Percentiles rank a stretch among this genome's conserved stretches.
Evolutionary conservation across 2,797 vertebrate genomes (phyloP).

Genomic region (Lacerta bilineata): DNA sequence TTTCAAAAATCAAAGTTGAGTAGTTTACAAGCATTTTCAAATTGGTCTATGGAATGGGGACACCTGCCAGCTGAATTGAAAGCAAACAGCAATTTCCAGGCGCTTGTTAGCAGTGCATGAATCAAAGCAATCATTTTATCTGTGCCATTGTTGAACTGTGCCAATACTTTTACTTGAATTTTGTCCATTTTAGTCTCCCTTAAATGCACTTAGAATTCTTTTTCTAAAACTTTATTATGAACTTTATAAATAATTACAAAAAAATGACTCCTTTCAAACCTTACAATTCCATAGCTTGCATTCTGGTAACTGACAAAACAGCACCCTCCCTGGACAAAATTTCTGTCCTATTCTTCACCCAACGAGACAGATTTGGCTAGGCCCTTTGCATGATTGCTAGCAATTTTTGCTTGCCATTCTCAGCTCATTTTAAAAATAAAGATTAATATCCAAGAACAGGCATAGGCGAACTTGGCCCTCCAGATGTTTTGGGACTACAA

Average conservation of each 20-base stretch:
- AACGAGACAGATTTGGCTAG: not conserved
- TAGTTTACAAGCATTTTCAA: not conserved
- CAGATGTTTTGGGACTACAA: no score
- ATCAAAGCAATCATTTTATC: not conserved
- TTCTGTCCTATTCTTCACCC: no score
- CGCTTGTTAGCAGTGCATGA: not conserved
- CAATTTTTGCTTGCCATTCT: not conserved
- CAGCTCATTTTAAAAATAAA: not conserved
- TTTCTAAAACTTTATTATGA: no score
- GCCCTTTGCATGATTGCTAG: no score
- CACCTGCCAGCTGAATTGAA: not conserved
- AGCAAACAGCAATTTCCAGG: not conserved
- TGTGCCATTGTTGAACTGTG: not conserved
- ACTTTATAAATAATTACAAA: no score
- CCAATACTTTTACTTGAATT: not conserved
- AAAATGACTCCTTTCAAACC: no score
- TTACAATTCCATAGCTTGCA: no score
- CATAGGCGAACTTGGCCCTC: no score
- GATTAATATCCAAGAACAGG: not conserved
- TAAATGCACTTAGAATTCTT: not conserved
- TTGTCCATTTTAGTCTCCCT: not conserved
- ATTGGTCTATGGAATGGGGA: not conserved
- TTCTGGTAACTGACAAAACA: no score
- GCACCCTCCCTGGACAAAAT: no score
- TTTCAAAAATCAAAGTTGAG: not conserved